These are phyloP conservation scores for Stenurella melanura DNA, from an alignment of 2,888 invertebrate species.

Conservation along the genomic window DNA sequence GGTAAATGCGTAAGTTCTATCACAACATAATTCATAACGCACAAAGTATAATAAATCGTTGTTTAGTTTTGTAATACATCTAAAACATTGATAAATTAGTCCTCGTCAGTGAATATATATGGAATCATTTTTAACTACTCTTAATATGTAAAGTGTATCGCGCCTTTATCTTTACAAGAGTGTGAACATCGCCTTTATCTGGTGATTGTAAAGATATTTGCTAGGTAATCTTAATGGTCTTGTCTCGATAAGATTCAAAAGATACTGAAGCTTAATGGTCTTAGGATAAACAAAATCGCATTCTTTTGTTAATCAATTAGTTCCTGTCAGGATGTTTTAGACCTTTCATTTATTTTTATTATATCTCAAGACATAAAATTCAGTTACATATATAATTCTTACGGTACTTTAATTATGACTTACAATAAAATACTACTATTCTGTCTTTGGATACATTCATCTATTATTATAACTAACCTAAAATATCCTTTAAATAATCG, in stretches of 20 bases:
- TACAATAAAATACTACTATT: background rate
- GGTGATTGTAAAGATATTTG: conserved; percentile 53
- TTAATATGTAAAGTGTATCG: conserved; percentile 39
- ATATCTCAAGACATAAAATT: conserved; percentile 11
- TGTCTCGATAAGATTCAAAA: conserved; percentile 54
- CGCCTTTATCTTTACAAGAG: conserved; percentile 53
- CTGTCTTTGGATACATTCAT: background rate
- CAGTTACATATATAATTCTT: conserved; percentile 9
- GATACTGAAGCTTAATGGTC: conserved; percentile 51
- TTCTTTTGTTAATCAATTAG: conserved; percentile 52
- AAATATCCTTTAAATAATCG: no score
- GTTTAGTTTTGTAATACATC: conserved; percentile 21
- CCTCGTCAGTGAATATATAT: conserved; percentile 19
- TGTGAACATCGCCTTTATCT: conserved; percentile 55
- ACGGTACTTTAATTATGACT: conserved; percentile 23
- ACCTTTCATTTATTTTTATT: conserved; percentile 26
- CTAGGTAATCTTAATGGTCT: conserved; percentile 55
- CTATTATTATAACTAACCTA: no score
- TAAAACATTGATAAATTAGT: conserved; percentile 37
- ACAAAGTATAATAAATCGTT: conserved; percentile 34
- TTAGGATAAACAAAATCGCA: conserved; percentile 42
- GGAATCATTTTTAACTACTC: conserved; percentile 32
- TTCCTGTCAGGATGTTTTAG: conserved; percentile 41
- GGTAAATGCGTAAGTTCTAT: background rate
- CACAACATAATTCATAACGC: conserved; percentile 26